phyloP scores from a whole-genome alignment of 2,113 vertebrate species.

The Anseranas semipalmata region DNA sequence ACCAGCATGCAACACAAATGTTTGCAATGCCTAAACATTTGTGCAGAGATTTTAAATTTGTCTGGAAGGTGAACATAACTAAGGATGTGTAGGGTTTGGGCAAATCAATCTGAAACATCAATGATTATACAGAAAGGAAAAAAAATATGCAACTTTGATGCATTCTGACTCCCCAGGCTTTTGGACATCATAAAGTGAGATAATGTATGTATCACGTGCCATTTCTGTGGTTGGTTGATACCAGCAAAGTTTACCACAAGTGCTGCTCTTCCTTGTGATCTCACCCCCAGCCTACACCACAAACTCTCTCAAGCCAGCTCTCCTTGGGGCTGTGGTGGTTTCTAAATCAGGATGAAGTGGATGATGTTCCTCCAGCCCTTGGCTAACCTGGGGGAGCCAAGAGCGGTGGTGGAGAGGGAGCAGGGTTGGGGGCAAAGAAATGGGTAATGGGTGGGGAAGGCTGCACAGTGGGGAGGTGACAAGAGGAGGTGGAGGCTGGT shows the following conservation, averaged over 20 bases:
- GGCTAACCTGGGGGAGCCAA: accelerated
- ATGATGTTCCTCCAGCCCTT: background rate
- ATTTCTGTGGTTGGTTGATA: background rate
- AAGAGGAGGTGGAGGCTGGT: accelerated
- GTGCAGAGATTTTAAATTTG: background rate
- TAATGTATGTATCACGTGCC: background rate
- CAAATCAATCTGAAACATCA: background rate
- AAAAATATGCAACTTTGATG: background rate
- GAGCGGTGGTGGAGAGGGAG: background rate
- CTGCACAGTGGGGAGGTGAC: accelerated
- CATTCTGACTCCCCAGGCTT: background rate
- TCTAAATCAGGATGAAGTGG: accelerated
- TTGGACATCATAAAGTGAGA: background rate
- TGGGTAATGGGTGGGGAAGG: background rate
- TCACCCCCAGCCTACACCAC: no score
- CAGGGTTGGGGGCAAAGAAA: accelerated
- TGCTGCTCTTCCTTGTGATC: background rate
- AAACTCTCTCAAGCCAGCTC: background rate
- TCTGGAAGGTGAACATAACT: background rate
- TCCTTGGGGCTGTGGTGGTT: background rate
- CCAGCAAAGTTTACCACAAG: background rate
- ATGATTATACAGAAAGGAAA: background rate
- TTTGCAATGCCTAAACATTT: background rate
- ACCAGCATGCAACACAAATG: background rate
- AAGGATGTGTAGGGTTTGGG: background rate